Evolutionary conservation across 2,888 invertebrate genomes (phyloP).

Genomic region (Graphium colonna): DNA sequence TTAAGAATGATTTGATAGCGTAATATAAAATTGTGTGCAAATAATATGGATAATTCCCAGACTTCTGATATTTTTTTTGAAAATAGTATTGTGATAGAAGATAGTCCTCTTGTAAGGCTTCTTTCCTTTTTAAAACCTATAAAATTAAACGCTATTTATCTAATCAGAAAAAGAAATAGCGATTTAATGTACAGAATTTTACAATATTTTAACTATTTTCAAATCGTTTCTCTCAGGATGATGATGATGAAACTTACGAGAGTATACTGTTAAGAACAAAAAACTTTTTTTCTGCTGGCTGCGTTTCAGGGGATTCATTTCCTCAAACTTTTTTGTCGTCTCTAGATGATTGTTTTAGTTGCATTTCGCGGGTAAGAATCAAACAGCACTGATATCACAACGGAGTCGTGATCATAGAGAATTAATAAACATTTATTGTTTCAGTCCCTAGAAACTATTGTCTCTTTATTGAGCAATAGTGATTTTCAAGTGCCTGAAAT

Average conservation of each 20-base stretch:
- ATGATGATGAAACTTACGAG: constrained; percentile 41
- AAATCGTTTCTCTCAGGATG: no score
- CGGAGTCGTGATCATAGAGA: not conserved
- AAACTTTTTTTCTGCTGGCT: constrained; percentile 31
- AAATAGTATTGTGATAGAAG: constrained; percentile 33
- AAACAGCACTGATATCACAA: not conserved
- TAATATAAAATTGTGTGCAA: not conserved
- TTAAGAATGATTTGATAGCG: no score
- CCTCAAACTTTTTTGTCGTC: constrained; percentile 38
- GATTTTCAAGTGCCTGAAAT: constrained; percentile 36
- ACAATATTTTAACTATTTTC: no score
- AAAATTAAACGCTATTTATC: no score
- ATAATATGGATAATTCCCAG: constrained; percentile 54
- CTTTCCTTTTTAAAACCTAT: constrained; percentile 54
- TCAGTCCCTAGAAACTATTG: constrained; percentile 50
- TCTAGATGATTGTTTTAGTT: constrained; percentile 47
- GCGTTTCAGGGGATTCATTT: constrained; percentile 38
- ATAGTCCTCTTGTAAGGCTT: constrained; percentile 26
- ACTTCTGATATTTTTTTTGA: constrained; percentile 51
- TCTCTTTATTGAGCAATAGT: constrained; percentile 35
- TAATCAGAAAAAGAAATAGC: no score
- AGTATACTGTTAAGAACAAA: constrained; percentile 46
- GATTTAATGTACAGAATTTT: no score
- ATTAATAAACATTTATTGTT: constrained; percentile 29
- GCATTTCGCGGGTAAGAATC: constrained; percentile 50